phyloP scores from a whole-genome alignment of 1,140 invertebrate species.

The Galleria mellonella region DNA sequence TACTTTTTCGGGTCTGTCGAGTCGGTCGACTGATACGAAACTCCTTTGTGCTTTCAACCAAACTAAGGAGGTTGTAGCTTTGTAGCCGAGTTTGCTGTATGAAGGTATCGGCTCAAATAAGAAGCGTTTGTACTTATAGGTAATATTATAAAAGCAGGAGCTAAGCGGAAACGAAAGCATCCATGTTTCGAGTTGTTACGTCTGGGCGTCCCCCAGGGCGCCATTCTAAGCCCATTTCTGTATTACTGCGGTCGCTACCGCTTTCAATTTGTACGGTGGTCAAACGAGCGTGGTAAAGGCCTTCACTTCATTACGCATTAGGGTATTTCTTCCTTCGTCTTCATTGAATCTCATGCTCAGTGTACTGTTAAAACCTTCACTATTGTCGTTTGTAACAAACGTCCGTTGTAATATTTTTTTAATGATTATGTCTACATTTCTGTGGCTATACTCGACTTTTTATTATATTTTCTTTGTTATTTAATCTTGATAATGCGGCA shows the following conservation, averaged over 20 bases:
- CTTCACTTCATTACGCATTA: constrained; percentile 31
- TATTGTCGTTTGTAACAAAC: constrained; percentile 13
- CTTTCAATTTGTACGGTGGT: constrained; percentile 4
- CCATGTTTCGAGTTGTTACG: background rate
- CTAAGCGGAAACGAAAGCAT: background rate
- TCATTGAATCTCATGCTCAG: constrained; percentile 24
- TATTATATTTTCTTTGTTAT: too few species aligned
- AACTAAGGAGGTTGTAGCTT: constrained; percentile 58
- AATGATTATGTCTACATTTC: too few species aligned
- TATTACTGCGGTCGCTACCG: background rate
- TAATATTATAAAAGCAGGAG: background rate
- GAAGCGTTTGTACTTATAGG: constrained; percentile 29
- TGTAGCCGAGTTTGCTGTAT: constrained; percentile 39
- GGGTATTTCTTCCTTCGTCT: constrained; percentile 17
- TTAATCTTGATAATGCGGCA: too few species aligned
- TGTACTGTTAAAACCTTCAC: constrained; percentile 30
- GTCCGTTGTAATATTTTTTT: constrained; percentile 7
- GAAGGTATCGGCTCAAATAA: constrained; percentile 46
- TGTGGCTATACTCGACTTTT: too few species aligned
- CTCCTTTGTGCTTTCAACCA: constrained; percentile 65
- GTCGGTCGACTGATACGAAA: constrained; percentile 38
- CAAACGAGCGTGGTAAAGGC: constrained; percentile 15
- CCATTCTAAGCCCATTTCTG: background rate
- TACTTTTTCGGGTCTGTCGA: constrained; percentile 62
- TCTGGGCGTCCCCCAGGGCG: constrained; percentile 1